Base-by-base conservation (phyloP, 2,113 vertebrate genomes). In the Pristiophorus japonicus region DNA sequence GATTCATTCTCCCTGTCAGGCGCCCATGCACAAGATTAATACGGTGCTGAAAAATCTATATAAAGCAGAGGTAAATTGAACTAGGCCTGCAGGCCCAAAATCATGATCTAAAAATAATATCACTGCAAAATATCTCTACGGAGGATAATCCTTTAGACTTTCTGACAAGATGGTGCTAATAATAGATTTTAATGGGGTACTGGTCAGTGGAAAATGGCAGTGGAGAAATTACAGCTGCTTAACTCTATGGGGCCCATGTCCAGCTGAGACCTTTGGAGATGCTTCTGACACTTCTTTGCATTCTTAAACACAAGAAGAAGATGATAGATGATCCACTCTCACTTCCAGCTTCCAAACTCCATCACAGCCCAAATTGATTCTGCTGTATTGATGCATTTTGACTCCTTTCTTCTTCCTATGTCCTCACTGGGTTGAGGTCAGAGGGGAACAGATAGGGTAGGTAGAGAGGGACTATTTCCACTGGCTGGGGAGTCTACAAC, bases 141-240 rank as follows among this genome's bases (percentile, higher is more conserved):
- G 30, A 90, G 55, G 51, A 62, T 90, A 90, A 90, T 90, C 87
- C 87, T 90, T 90, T 90, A 90, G 47, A 34, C 51, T 34, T 59
- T 55, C 30, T 59, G 47, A 90, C 51, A 55, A 30, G 12, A 14
- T 1, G 27, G 24, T 90, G 55, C 87, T 59, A 90, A 90, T 55
- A 55, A 55, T 90, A 90, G 27, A 90, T 90, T 90, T 4, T 81
- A 88, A 88, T 88, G 85, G 47, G 22, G 51, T 30, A 55, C 0
- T 59, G 27, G 30, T 90, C 87, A 62, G 51, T 12, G 27, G 47
- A 90, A 90, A 90, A 55, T 34, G 78, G 3, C 51, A 62, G 87
- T 59, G 87, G 59, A 59, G 87, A 34, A 90, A 90, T 55, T 59
- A 10, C 12, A 16, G 0, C 51, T 34, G 5, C 27, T 90, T 90